These are phyloP conservation scores for Somateria mollissima DNA, from an alignment of 2,797 vertebrate genomes.

Conservation along the genomic window DNA sequence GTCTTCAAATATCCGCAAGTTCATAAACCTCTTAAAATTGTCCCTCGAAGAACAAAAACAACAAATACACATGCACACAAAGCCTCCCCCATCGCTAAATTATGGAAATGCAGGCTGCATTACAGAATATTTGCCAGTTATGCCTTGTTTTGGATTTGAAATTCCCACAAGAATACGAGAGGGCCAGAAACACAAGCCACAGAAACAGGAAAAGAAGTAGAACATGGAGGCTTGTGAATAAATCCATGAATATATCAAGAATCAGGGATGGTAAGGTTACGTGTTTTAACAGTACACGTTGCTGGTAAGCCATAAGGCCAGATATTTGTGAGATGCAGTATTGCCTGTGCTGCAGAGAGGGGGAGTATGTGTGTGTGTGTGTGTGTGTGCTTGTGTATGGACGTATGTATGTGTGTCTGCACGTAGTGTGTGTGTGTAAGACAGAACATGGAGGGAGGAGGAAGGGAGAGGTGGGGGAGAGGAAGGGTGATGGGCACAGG, in stretches of 20 bases:
- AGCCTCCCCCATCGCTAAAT: conserved; percentile 27
- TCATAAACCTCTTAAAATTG: conserved; percentile 69
- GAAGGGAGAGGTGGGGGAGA: not conserved
- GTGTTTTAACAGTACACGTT: conserved; percentile 69
- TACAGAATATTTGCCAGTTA: conserved; percentile 68
- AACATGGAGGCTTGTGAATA: conserved; percentile 78
- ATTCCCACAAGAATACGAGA: conserved; percentile 64
- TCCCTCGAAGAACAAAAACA: conserved; percentile 22
- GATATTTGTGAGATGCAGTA: conserved; percentile 82
- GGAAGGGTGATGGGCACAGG: conserved; percentile 74
- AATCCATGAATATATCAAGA: conserved; percentile 78
- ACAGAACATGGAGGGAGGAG: conserved; percentile 7
- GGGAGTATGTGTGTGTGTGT: conserved; percentile 39
- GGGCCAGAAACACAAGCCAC: conserved; percentile 57
- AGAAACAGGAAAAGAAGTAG: conserved; percentile 68
- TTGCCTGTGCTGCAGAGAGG: conserved; percentile 74
- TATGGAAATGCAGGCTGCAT: conserved; percentile 63
- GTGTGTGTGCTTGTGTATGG: conserved; percentile 62
- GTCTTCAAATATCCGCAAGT: conserved; percentile 61
- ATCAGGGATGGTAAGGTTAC: conserved; percentile 79
- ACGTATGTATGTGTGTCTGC: conserved; percentile 41
- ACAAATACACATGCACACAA: not conserved
- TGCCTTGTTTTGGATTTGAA: conserved; percentile 69
- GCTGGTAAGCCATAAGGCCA: conserved; percentile 74
- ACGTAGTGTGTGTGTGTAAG: conserved; percentile 6